Base-by-base conservation (phyloP, 2,113 vertebrate genomes). In the Elephas maximus region DNA sequence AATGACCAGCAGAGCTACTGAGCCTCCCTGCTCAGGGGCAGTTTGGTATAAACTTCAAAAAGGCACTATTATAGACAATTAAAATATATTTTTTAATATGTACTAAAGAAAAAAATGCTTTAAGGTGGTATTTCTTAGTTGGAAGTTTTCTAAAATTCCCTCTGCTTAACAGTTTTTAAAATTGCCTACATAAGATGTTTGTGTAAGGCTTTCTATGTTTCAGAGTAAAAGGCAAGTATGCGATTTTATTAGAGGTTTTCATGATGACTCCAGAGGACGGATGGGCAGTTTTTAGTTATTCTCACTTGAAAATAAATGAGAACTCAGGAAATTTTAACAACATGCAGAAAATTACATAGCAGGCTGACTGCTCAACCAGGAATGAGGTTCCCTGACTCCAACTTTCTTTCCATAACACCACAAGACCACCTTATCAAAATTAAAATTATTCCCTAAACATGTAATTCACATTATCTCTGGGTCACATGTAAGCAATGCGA, bases 221-320 rank as follows among this genome's bases (percentile, higher is more conserved):
- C 81, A 89, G 37, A 77, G n/a, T 60, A 73, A 6, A 78, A 81
- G 65, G 76, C 24, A 41, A 94, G 24, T 18, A 2, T 62, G 44
- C 26, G 37, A 80, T 41, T 87, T 74, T n/a, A 53, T 78, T 48
- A 48, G 74, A 79, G 33, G 48, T 73, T 86, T 87, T 74, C 10
- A 45, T 45, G 80, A 30, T 8, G 86, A 48, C 20, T 90, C 45
- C 53, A 4, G 10, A 89, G 76, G n/a, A 63, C 37, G 5, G 51
- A 65, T 79, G 83, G 44, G 28, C 14, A 60, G 74, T 51, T 95
- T 71, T 86, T 74, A 57, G 3, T 4, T 11, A 65, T 62, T 92
- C 23, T 89, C 48, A 82, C 63, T 71, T 86, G 53, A 88, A 93
- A 93, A 92, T 87, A 88, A 95, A 95, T 41, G 92, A 76, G 60